Conservation (phyloP, 92 coral and sea anemone species). For the Ricordea florida region DNA sequence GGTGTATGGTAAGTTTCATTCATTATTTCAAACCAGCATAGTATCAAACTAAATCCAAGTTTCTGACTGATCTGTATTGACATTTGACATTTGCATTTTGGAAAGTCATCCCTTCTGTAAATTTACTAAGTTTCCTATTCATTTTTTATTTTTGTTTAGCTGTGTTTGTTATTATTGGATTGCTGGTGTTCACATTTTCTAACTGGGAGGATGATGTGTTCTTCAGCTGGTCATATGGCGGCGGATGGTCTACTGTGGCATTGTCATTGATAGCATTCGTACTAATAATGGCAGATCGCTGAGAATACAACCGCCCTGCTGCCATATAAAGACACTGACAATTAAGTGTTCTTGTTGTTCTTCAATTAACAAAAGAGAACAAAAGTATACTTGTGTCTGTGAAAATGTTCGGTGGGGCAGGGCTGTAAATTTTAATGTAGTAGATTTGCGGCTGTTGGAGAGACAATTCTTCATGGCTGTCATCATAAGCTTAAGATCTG, state of each 20-base stretch:
- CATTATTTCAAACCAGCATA: too few relatives aligned
- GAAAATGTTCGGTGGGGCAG: too few relatives aligned
- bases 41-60: too few relatives aligned
- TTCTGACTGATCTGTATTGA: not conserved
- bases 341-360: not conserved
- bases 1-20: too few relatives aligned
- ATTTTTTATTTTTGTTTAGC: conserved; percentile 36
- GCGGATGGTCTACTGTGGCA: conserved; percentile 98
- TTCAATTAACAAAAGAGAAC: not conserved
- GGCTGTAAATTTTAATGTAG: too few relatives aligned
- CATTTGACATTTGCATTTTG: not conserved
- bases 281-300: conserved; percentile 96
- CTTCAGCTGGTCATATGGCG: conserved; percentile 99
- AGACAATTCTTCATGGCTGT: too few relatives aligned
- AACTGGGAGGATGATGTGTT: conserved; percentile 88
- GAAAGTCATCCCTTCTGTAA: too few relatives aligned
- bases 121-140: too few relatives aligned
- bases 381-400: too few relatives aligned
- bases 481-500: too few relatives aligned
- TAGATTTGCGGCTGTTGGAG: too few relatives aligned
- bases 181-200: conserved; percentile 88
- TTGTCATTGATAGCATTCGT: conserved; percentile 93
- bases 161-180: conserved; percentile 78
- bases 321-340: not conserved
- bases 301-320: conserved; percentile 26